Evolutionary conservation across 1,140 invertebrate species (phyloP).

Genomic region (Calliopsis andreniformis): DNA sequence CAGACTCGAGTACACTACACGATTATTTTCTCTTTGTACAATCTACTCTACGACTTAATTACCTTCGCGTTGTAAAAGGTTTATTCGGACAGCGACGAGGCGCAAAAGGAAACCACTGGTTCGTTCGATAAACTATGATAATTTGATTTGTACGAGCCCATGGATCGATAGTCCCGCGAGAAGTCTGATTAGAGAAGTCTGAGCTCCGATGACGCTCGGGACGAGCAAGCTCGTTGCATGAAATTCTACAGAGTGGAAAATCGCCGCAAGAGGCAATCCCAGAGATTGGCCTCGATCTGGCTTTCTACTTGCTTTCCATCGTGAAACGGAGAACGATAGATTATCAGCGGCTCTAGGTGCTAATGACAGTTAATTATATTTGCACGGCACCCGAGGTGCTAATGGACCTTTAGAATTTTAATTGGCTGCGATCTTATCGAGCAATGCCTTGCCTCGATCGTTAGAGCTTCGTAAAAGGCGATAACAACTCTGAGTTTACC

Average conservation of each 20-base stretch:
- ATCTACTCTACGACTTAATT: too few relatives aligned
- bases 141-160: slow-evolving; percentile 2
- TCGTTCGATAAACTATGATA: slow-evolving; percentile 8
- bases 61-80: too few relatives aligned
- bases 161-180: not conserved
- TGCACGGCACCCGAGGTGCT: slow-evolving; percentile 10
- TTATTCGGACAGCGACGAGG: not conserved
- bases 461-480: not conserved
- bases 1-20: too few relatives aligned
- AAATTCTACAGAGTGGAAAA: not conserved
- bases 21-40: too few relatives aligned
- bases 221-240: not conserved
- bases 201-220: not conserved
- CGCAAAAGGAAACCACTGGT: not conserved
- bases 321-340: slow-evolving; percentile 21
- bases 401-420: slow-evolving; percentile 37
- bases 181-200: too few relatives aligned
- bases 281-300: not conserved
- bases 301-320: slow-evolving; percentile 37
- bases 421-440: slow-evolving; percentile 15
- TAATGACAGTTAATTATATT: slow-evolving; percentile 55
- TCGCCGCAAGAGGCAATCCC: not conserved
- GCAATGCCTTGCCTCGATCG: slow-evolving; percentile 10
- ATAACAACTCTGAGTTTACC: not conserved
- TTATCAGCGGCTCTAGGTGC: slow-evolving; percentile 26